Conservation (phyloP, 2,113 vertebrate species). For the Cebus imitator region DNA sequence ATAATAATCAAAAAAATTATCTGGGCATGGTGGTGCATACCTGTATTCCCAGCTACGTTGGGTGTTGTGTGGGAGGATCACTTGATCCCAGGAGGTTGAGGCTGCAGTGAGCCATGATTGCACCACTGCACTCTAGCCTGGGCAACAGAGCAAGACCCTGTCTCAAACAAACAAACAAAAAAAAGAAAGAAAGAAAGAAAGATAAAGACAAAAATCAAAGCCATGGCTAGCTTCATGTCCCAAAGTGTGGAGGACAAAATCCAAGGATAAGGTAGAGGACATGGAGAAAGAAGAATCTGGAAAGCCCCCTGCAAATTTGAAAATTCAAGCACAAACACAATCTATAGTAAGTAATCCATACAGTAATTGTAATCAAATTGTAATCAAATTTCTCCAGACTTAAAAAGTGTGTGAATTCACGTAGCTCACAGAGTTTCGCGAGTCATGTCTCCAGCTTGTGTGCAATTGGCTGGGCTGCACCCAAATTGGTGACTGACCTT, state of each 20-base stretch:
- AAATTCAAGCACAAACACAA: background rate
- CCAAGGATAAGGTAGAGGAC: background rate
- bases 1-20: background rate
- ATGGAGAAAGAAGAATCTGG: background rate
- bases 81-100: no score
- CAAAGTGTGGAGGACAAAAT: background rate
- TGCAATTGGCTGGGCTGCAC: background rate
- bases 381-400: background rate
- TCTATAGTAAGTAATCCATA: background rate
- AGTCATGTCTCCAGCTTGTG: background rate
- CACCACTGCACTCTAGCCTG: no score
- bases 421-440: background rate
- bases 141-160: no score
- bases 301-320: background rate
- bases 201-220: background rate
- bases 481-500: background rate
- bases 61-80: no score
- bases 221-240: background rate
- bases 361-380: rapidly evolving
- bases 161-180: no score
- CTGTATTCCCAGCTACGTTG: no score
- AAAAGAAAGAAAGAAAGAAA: no score
- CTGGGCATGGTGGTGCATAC: no score
- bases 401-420: background rate
- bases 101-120: no score